Evolutionary conservation across 1,140 invertebrate genomes (phyloP).

Genomic region (Aporrectodea caliginosa): DNA sequence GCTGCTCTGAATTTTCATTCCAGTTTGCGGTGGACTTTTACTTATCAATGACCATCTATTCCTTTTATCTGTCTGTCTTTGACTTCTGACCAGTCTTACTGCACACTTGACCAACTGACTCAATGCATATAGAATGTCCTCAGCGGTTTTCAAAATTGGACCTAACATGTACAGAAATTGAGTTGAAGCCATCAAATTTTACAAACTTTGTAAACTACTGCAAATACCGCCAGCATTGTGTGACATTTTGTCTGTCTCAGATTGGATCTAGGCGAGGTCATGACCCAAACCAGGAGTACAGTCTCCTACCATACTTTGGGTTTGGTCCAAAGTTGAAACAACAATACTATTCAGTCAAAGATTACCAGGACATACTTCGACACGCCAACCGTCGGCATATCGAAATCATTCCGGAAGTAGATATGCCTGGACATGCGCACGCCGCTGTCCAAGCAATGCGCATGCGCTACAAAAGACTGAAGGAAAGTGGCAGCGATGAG

Average conservation of each 20-base stretch:
- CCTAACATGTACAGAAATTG: too few species aligned
- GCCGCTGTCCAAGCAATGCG: conserved; percentile 41
- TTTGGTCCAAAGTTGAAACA: conserved; percentile 41
- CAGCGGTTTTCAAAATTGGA: too few species aligned
- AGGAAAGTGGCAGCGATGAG: background rate
- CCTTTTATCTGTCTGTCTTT: too few species aligned
- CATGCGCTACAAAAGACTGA: background rate
- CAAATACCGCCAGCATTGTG: too few species aligned
- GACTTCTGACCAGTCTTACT: too few species aligned
- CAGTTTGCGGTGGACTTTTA: too few species aligned
- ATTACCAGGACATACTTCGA: conserved; percentile 45
- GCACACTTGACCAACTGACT: too few species aligned
- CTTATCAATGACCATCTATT: too few species aligned
- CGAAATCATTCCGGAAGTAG: conserved; percentile 50
- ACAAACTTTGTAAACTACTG: too few species aligned
- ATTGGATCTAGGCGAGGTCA: conserved; percentile 43
- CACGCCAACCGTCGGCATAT: conserved; percentile 42
- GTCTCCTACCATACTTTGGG: conserved; percentile 42
- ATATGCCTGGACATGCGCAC: conserved; percentile 47
- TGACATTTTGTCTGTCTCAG: conserved; percentile 28
- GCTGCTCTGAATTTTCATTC: too few species aligned
- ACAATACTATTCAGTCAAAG: conserved; percentile 42
- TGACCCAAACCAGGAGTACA: conserved; percentile 38
- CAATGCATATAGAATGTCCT: too few species aligned
- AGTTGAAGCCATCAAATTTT: too few species aligned